Evolutionary conservation across 2,888 invertebrate genomes (phyloP).

Genomic region (Anthoptus insignis): DNA sequence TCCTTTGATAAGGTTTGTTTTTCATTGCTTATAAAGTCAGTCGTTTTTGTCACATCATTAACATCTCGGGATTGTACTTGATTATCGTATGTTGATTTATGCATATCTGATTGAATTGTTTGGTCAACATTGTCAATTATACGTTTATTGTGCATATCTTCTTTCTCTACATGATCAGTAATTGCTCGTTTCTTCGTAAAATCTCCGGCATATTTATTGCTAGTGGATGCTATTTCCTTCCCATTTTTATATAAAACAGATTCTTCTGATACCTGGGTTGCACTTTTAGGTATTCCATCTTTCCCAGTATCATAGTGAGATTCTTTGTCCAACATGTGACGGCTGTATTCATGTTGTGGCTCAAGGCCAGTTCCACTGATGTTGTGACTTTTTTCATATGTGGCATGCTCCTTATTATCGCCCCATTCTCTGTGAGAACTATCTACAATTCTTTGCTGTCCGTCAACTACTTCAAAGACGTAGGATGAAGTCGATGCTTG

Average conservation of each 20-base stretch:
- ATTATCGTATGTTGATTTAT: constrained; percentile 61
- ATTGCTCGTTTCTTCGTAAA: constrained; percentile 78
- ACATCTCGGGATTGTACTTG: constrained; percentile 61
- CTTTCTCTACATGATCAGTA: constrained; percentile 66
- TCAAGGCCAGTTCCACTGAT: constrained; percentile 85
- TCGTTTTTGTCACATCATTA: constrained; percentile 66
- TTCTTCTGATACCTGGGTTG: constrained; percentile 72
- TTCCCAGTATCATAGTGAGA: constrained; percentile 87
- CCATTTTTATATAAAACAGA: constrained; percentile 77
- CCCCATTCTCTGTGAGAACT: constrained; percentile 88
- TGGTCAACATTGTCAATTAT: constrained; percentile 62
- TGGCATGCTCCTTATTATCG: constrained; percentile 79
- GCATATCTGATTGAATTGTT: constrained; percentile 60
- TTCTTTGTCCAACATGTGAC: constrained; percentile 84
- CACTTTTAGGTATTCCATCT: constrained; percentile 83
- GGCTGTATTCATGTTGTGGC: constrained; percentile 86
- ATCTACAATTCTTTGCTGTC: constrained; percentile 87
- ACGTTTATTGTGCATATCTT: constrained; percentile 62
- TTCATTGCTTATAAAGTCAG: constrained; percentile 76
- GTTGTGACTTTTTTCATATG: constrained; percentile 85
- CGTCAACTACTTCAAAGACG: constrained; percentile 88
- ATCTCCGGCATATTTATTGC: constrained; percentile 77
- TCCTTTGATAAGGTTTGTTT: constrained; percentile 81
- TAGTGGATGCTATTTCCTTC: constrained; percentile 78
- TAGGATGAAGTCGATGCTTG: constrained; percentile 89